These are phyloP conservation scores for Fistularia tabacaria DNA, from an alignment of 2,797 vertebrate species.

Conservation along the genomic window DNA sequence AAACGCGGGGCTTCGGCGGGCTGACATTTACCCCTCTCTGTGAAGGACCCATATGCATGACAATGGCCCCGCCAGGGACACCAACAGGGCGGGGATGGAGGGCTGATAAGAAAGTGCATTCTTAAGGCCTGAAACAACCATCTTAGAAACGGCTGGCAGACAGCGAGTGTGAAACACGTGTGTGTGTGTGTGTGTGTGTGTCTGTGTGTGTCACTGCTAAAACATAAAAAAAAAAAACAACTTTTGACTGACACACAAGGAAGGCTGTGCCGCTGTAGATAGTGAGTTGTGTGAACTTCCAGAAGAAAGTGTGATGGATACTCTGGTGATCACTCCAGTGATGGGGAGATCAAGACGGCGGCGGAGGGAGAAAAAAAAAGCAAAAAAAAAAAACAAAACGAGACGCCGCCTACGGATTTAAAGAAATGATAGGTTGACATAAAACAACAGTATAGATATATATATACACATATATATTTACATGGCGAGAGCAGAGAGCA, in stretches of 20 bases:
- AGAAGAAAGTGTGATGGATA: slow-evolving; percentile 51
- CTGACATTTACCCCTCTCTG: slow-evolving; percentile 48
- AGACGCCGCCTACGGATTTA: too few relatives aligned
- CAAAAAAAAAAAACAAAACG: slow-evolving; percentile 33
- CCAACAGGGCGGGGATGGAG: slow-evolving; percentile 27
- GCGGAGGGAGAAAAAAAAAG: slow-evolving; percentile 41
- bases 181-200: slow-evolving; percentile 14
- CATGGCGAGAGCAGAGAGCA: slow-evolving; percentile 2
- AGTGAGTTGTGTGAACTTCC: slow-evolving; percentile 55
- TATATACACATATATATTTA: slow-evolving; percentile 10
- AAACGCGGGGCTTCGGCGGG: slow-evolving; percentile 24
- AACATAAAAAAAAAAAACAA: slow-evolving; percentile 57
- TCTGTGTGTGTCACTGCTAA: slow-evolving; percentile 5
- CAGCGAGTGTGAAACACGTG: slow-evolving; percentile 1
- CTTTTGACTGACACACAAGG: slow-evolving; percentile 53
- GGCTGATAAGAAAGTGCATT: slow-evolving; percentile 18
- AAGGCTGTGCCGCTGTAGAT: slow-evolving; percentile 60
- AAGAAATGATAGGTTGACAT: slow-evolving; percentile 29
- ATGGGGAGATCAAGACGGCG: slow-evolving; percentile 54
- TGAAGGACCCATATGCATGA: slow-evolving; percentile 58
- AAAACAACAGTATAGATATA: slow-evolving; percentile 16
- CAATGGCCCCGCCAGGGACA: slow-evolving; percentile 44
- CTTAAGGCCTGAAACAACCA: slow-evolving; percentile 33
- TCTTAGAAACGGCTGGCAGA: slow-evolving; percentile 36
- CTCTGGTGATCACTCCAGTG: slow-evolving; percentile 24